Evolutionary conservation across 2,888 invertebrate genomes (phyloP).

Genomic region (Drosophila leonis): DNA sequence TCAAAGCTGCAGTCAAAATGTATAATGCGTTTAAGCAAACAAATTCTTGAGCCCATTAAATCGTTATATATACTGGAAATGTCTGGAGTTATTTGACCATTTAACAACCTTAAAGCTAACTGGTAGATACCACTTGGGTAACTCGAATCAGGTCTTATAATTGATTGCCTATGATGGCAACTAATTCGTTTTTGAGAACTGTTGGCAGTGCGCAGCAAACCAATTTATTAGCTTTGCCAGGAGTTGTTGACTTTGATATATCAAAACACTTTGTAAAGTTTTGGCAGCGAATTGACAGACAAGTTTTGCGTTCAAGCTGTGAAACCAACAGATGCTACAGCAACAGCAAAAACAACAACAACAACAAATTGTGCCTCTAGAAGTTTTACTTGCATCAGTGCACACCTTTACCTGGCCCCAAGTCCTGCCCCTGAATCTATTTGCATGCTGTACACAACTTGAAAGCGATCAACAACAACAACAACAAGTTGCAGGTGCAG

Average conservation of each 20-base stretch:
- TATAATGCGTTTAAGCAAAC: not conserved
- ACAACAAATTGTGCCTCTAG: slow-evolving; percentile 13
- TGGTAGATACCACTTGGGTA: not conserved
- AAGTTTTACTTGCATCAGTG: slow-evolving; percentile 2
- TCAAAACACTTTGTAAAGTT: slow-evolving; percentile 40
- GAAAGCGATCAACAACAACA: slow-evolving; percentile 19
- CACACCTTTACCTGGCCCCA: not conserved
- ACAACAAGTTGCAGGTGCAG: slow-evolving; percentile 5
- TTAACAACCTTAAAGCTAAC: not conserved
- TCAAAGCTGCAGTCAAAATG: not conserved
- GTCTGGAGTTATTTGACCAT: no score
- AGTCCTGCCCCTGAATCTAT: slow-evolving; percentile 1
- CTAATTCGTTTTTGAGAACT: not conserved
- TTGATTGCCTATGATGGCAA: slow-evolving; percentile 8
- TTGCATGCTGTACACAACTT: slow-evolving; percentile 15
- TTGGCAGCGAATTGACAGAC: slow-evolving; percentile 22
- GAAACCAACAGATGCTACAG: slow-evolving; percentile 11
- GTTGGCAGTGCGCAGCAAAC: not conserved
- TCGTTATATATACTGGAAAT: not conserved
- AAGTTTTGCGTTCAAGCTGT: slow-evolving; percentile 27
- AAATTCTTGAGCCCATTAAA: not conserved
- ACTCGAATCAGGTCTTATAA: not conserved
- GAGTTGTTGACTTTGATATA: slow-evolving; percentile 37
- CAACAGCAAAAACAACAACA: not conserved
- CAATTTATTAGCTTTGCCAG: slow-evolving; percentile 25